A percentile compares a stretch with the other conserved stretches of the same genome.
Conservation (phyloP, 2,797 vertebrate species). For the Vespertilio murinus region DNA sequence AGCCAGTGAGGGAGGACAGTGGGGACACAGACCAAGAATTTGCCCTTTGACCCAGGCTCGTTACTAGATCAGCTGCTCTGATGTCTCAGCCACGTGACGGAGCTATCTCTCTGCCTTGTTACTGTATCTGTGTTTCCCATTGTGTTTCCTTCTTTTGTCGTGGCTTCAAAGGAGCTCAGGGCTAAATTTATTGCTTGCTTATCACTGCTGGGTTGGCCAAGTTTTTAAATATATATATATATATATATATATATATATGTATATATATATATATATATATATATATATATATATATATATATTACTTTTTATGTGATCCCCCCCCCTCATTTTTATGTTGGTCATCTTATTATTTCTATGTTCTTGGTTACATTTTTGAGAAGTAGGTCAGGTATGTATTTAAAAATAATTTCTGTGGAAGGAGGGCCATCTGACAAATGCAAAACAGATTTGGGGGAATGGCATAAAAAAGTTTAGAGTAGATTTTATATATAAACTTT, state of each 20-base stretch:
- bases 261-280: not conserved
- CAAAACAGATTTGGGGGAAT: not conserved
- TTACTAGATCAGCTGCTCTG: slow-evolving; percentile 18
- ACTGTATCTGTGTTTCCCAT: slow-evolving; percentile 39
- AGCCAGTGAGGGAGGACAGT: not conserved
- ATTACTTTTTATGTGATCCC: slow-evolving; percentile 5
- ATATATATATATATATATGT: not conserved
- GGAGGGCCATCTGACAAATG: not conserved
- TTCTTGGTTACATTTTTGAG: slow-evolving; percentile 36
- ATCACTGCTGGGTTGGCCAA: slow-evolving; percentile 38
- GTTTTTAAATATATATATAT: slow-evolving; percentile 28
- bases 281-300: not conserved
- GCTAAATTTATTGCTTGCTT: slow-evolving; percentile 65
- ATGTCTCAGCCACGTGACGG: not conserved
- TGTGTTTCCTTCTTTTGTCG: slow-evolving; percentile 61
- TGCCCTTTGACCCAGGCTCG: not conserved
- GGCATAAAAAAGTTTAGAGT: not conserved
- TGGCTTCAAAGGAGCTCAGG: slow-evolving; percentile 60
- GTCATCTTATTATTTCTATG: slow-evolving; percentile 37
- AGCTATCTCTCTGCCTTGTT: not conserved
- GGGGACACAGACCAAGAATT: not conserved
- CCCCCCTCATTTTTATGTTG: slow-evolving; percentile 32
- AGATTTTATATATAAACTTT: slow-evolving; percentile 16
- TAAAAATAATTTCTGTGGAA: slow-evolving; percentile 24
- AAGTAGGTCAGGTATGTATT: slow-evolving; percentile 26